Percentiles rank a stretch among this genome's conserved stretches.
phyloP scores from a whole-genome alignment of 2,888 invertebrate genomes.

The Epinotia nisella region DNA sequence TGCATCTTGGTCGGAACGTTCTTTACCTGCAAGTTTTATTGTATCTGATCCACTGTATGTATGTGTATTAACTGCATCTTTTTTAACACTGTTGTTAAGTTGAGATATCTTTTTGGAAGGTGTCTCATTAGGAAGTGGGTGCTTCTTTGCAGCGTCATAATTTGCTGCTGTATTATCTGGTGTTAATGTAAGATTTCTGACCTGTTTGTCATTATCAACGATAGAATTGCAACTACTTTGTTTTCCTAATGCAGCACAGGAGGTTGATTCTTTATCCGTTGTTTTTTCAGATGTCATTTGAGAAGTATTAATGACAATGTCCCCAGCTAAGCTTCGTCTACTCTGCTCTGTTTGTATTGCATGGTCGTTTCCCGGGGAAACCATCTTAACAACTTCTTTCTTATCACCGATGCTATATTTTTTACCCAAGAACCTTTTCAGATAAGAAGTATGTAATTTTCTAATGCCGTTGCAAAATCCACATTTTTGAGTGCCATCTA shows the following conservation, averaged over 20 bases:
- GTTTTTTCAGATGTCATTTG: background rate
- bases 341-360: background rate
- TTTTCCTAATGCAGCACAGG: background rate
- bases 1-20: background rate
- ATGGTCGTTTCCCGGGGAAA: background rate
- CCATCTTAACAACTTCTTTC: background rate
- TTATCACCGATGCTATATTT: background rate
- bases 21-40: background rate
- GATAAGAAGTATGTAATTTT: background rate
- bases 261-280: background rate
- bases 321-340: background rate
- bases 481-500: background rate
- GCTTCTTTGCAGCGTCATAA: background rate
- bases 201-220: background rate
- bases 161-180: background rate
- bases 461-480: background rate
- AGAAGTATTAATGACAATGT: background rate
- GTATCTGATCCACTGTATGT: background rate
- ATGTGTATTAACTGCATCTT: background rate
- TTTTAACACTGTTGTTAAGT: background rate
- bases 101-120: background rate
- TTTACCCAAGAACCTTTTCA: background rate
- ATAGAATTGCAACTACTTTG: background rate
- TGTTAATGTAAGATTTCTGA: background rate
- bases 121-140: background rate